These are phyloP conservation scores for Metridium senile DNA, from an alignment of 92 coral and sea anemone species.

Conservation along the genomic window DNA sequence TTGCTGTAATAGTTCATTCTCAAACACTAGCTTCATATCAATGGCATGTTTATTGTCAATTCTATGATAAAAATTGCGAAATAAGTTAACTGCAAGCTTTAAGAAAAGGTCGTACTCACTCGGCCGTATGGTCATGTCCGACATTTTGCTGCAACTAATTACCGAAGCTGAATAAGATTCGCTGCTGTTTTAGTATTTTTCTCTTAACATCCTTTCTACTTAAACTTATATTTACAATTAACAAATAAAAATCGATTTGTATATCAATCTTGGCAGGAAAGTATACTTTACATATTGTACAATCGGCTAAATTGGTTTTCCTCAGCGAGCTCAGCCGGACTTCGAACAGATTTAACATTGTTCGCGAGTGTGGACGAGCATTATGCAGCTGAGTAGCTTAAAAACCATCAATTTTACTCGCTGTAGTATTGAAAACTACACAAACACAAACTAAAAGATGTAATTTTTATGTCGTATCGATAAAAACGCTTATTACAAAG, in stretches of 20 bases:
- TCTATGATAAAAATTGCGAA: background rate
- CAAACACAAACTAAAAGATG: background rate
- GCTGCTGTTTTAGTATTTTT: background rate
- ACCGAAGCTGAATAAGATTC: background rate
- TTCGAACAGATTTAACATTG: background rate
- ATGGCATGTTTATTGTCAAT: too few relatives aligned
- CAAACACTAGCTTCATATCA: background rate
- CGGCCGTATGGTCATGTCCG: background rate
- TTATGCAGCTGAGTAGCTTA: background rate
- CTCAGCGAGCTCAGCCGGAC: background rate
- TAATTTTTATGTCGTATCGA: background rate
- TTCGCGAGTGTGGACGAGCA: background rate
- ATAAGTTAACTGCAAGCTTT: background rate
- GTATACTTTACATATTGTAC: background rate
- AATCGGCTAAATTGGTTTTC: conserved; percentile 9
- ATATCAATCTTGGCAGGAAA: background rate
- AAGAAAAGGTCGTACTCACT: background rate
- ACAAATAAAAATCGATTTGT: background rate
- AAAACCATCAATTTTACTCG: background rate
- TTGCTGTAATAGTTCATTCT: too few relatives aligned
- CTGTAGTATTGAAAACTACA: background rate
- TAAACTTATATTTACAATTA: background rate
- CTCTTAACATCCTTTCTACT: background rate
- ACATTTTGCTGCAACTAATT: background rate
- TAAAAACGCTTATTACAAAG: background rate